Base-by-base conservation (phyloP, 2,888 invertebrate species). In the Drosophila mimica region DNA sequence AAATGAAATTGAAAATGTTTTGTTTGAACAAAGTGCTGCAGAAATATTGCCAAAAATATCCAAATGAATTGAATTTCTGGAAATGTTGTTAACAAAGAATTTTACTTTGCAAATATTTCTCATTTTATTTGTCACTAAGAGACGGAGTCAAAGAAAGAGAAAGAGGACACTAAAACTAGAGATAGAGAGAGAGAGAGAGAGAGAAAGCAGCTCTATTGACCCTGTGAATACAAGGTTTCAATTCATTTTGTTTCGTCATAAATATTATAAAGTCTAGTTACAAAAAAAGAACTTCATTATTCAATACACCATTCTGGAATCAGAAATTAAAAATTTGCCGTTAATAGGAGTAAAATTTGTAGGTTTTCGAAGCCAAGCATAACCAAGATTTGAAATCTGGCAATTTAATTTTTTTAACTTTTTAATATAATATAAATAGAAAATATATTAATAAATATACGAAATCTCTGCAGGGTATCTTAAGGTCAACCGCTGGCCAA, bases 121-220 rank as follows among this genome's bases (percentile, higher is more conserved):
- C 75, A 53, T 68, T 62, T 61, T 61, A 36, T 76, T 82, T 70
- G 82, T 78, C 85, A 84, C 60, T 84, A 25, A 38, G 9, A 4
- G 17, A 9, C 17, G 17, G 38, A 38, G 38, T 8, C 17, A 36
- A 7, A 0, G 6, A 17, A 3, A 40, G 30, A 20, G 38, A 31
- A 7, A 46, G 8, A 49, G 38, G 48, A n/a, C 20, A 6, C 6
- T 11, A 11, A 0, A 0, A 15, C 3, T 25, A 5, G 8, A 17
- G 20, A 48, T 11, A 48, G 30, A 25, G 43, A 43, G n/a, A 11
- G 17, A 34, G 38, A n/a, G n/a, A n/a, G 25, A 13, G 40, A 31
- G 13, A 13, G 17, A 34, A 38, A 56, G 56, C 60, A 61, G 49
- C 62, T 69, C 65, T 64, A 79, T 72, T 64, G 51, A 52, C 62